phyloP scores from a whole-genome alignment of 2,113 vertebrate species.

The Xiphophorus couchianus region DNA sequence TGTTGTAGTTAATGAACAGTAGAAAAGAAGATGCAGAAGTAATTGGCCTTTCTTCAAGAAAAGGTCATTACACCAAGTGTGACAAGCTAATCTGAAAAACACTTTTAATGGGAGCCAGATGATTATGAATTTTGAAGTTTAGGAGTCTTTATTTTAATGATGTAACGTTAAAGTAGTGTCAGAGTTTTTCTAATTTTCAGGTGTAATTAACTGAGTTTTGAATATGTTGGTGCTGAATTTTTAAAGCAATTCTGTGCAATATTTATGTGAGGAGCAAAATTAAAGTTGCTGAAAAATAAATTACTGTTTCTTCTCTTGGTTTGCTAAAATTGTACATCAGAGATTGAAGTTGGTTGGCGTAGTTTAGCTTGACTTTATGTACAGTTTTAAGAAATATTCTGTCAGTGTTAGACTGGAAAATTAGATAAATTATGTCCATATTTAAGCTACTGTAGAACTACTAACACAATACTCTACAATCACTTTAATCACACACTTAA shows the following conservation, averaged over 20 bases:
- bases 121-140: background rate
- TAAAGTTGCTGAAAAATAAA: background rate
- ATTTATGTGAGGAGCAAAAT: background rate
- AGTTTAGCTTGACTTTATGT: background rate
- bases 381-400: background rate
- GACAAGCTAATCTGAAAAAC: background rate
- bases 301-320: background rate
- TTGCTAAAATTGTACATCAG: background rate
- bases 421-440: background rate
- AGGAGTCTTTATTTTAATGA: background rate
- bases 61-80: background rate
- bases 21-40: constrained; percentile 2
- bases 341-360: background rate
- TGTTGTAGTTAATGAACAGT: constrained; percentile 7
- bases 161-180: background rate
- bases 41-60: background rate
- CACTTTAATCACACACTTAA: background rate
- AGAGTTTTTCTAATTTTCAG: background rate
- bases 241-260: background rate
- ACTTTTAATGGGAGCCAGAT: background rate
- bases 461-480: background rate
- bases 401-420: background rate
- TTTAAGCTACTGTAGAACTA: background rate
- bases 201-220: background rate
- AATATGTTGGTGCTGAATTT: background rate